These are phyloP conservation scores for Fundulus diaphanus DNA, from an alignment of 2,797 vertebrate species.

Conservation along the genomic window DNA sequence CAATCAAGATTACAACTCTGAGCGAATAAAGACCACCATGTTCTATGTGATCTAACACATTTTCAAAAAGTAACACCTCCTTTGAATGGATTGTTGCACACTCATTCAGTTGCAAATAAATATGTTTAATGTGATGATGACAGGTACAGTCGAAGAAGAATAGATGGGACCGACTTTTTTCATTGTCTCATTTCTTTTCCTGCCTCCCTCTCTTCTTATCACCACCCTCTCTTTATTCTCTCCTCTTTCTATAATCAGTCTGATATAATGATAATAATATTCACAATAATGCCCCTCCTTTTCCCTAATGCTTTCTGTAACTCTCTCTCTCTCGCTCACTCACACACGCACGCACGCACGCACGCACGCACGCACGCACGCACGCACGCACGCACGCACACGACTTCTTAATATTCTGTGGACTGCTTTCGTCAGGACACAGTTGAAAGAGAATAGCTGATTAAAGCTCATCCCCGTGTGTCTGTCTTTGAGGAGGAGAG, in stretches of 20 bases:
- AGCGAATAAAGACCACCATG: background rate
- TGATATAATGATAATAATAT: conserved; percentile 55
- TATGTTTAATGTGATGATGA: conserved; percentile 43
- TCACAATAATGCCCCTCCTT: conserved; percentile 49
- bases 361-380: conserved; percentile 20
- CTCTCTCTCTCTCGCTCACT: conserved; percentile 18
- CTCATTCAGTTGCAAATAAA: conserved; percentile 25
- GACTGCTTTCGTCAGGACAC: conserved; percentile 76
- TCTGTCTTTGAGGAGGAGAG: conserved; percentile 50
- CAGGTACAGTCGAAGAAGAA: conserved; percentile 44
- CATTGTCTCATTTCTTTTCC: conserved; percentile 36
- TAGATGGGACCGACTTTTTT: conserved; percentile 68
- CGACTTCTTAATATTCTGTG: conserved; percentile 75
- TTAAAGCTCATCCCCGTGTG: conserved; percentile 72
- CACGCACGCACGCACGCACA: conserved; percentile 24
- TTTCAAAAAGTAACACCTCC: conserved; percentile 7
- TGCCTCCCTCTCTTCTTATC: conserved; percentile 16
- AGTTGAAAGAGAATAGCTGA: conserved; percentile 82
- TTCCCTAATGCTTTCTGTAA: conserved; percentile 21
- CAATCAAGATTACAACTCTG: background rate
- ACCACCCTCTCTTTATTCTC: conserved; percentile 28
- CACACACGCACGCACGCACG: conserved; percentile 25
- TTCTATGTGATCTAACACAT: background rate
- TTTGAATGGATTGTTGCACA: conserved; percentile 18
- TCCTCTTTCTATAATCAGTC: conserved; percentile 53